phyloP scores from a whole-genome alignment of 2,888 invertebrate species.

The Acanthacorydalis orientalis region DNA sequence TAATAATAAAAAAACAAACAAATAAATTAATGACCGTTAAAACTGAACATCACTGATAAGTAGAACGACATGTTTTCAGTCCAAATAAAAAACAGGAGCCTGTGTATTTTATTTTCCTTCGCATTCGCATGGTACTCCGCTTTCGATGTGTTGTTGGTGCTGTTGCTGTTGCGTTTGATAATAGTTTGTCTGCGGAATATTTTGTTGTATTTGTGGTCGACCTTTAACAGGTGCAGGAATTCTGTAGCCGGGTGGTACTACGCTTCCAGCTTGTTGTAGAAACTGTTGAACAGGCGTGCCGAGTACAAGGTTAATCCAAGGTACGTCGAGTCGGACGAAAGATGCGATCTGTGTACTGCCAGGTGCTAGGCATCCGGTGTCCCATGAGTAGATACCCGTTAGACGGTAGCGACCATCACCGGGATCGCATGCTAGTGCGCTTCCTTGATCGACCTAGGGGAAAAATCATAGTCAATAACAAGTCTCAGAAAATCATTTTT shows the following conservation, averaged over 20 bases:
- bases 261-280: not conserved
- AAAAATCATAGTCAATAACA: not conserved
- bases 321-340: conserved; percentile 1
- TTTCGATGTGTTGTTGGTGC: too few species aligned
- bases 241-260: not conserved
- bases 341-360: conserved; percentile 1
- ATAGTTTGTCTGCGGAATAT: too few species aligned
- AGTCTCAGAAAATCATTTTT: not conserved
- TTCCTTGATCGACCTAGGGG: conserved; percentile 48
- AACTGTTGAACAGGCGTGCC: not conserved
- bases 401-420: conserved; percentile 51
- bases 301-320: conserved; percentile 1
- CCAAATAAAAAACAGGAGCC: too few species aligned
- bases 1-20: too few species aligned
- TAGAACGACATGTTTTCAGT: too few species aligned
- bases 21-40: too few species aligned
- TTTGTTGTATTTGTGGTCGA: too few species aligned
- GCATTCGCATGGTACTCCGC: too few species aligned
- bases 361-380: conserved; percentile 40
- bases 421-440: conserved; percentile 61
- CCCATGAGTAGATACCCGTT: conserved; percentile 60
- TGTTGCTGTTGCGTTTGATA: too few species aligned
- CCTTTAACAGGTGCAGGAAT: too few species aligned
- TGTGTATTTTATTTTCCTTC: too few species aligned
- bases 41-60: too few species aligned